A percentile compares a stretch with the other conserved stretches of the same genome.
phyloP scores from a whole-genome alignment of 2,888 invertebrate species.

The Nomada fucata region DNA sequence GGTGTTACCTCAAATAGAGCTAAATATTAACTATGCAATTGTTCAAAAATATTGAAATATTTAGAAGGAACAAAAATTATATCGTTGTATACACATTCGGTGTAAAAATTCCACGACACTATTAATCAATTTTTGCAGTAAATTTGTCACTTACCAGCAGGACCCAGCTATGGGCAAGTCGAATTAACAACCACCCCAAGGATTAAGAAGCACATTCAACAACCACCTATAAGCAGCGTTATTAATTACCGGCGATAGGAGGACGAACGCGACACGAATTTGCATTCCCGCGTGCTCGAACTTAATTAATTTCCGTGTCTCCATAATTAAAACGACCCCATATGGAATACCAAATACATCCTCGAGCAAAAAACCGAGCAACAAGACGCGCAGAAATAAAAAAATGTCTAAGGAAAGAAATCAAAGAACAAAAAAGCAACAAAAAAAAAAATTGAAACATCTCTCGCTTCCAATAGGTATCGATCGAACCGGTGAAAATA shows the following conservation, averaged over 20 bases:
- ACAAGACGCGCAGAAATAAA: not conserved
- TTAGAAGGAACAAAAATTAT: too few species aligned
- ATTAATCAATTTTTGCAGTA: not conserved
- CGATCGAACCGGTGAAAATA: slow-evolving; percentile 31
- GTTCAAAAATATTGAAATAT: too few species aligned
- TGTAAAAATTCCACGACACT: not conserved
- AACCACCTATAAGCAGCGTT: not conserved
- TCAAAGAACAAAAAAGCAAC: not conserved
- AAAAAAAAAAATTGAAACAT: not conserved
- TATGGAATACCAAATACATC: not conserved
- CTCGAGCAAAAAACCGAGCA: not conserved
- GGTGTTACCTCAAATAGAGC: too few species aligned
- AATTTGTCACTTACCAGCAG: not conserved
- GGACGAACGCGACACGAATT: slow-evolving; percentile 11
- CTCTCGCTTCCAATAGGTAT: not conserved
- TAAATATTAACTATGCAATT: not conserved
- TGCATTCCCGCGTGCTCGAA: slow-evolving; percentile 9
- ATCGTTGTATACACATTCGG: too few species aligned
- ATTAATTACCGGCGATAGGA: slow-evolving; percentile 25
- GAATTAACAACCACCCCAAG: not conserved
- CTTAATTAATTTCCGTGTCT: slow-evolving; percentile 45
- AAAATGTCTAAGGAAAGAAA: too few species aligned
- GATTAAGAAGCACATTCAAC: not conserved
- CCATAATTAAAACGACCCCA: slow-evolving; percentile 42
- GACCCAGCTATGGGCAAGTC: not conserved